phyloP scores from a whole-genome alignment of 92 coral and sea anemone genomes.

The Zoanthus solanderi region DNA sequence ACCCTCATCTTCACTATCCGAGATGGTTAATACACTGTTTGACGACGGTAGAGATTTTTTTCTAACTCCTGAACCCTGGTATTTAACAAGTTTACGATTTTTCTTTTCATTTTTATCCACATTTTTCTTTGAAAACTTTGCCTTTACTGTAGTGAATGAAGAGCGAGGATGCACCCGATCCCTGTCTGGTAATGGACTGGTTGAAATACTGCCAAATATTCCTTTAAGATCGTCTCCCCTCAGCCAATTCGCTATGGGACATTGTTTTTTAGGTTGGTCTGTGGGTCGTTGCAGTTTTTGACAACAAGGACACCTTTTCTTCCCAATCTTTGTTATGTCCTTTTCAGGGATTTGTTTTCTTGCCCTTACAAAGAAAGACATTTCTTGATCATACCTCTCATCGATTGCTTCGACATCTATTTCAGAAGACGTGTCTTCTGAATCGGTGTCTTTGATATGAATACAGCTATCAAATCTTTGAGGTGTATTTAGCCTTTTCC shows the following conservation, averaged over 20 bases:
- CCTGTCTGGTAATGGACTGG: background rate
- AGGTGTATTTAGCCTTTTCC: slow-evolving; percentile 1
- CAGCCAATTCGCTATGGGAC: slow-evolving; percentile 11
- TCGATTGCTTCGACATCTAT: slow-evolving; percentile 3
- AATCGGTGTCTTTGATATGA: slow-evolving; percentile 27
- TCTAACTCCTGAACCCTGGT: slow-evolving; percentile 9
- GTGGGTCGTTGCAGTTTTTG: background rate
- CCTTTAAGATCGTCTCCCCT: slow-evolving; percentile 31
- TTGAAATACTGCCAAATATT: background rate
- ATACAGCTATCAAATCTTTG: background rate
- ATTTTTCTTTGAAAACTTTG: background rate
- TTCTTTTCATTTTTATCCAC: background rate
- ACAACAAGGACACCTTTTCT: background rate
- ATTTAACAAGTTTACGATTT: background rate
- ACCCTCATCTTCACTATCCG: slow-evolving; percentile 36
- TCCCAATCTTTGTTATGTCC: slow-evolving; percentile 49
- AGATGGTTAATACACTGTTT: background rate
- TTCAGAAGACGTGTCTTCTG: slow-evolving; percentile 36
- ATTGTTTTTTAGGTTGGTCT: background rate
- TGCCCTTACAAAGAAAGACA: background rate
- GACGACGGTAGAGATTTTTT: background rate
- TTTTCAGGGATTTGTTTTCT: background rate
- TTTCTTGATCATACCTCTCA: background rate
- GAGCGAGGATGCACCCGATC: background rate
- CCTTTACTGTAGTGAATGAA: background rate